These are phyloP conservation scores for Danio choprae DNA, from an alignment of 2,797 vertebrate species.

Conservation along the genomic window DNA sequence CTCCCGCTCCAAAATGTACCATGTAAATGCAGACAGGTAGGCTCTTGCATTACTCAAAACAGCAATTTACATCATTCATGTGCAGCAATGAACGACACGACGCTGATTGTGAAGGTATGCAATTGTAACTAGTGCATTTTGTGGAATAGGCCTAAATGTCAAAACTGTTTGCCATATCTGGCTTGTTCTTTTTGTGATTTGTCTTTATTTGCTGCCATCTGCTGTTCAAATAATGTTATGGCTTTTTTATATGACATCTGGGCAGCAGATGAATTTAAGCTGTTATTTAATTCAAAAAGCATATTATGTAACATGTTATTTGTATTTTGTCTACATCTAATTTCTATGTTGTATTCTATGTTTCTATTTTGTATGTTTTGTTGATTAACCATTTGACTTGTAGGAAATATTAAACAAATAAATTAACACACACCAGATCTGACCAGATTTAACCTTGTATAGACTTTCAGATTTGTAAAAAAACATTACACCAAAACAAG, in stretches of 20 bases:
- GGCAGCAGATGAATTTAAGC: background rate
- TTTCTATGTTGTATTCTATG: too few relatives aligned
- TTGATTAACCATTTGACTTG: background rate
- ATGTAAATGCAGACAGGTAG: too few relatives aligned
- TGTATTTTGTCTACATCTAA: background rate
- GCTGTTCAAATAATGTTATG: background rate
- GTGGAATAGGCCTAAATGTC: too few relatives aligned
- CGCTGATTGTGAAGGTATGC: too few relatives aligned
- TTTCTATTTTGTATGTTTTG: background rate
- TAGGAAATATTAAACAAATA: background rate
- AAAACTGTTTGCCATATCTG: too few relatives aligned
- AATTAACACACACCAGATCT: background rate
- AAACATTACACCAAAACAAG: too few relatives aligned
- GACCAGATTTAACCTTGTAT: background rate
- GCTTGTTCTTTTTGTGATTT: background rate
- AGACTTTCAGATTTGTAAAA: background rate
- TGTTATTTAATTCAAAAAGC: background rate
- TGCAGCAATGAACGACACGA: too few relatives aligned
- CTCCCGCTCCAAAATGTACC: too few relatives aligned
- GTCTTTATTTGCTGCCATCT: constrained; percentile 18
- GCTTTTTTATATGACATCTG: background rate
- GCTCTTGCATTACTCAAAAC: too few relatives aligned
- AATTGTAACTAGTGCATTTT: too few relatives aligned
- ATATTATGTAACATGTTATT: background rate
- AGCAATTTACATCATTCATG: too few relatives aligned